Base-by-base conservation (phyloP, 2,888 invertebrate species). In the Fabriciana adippe region DNA sequence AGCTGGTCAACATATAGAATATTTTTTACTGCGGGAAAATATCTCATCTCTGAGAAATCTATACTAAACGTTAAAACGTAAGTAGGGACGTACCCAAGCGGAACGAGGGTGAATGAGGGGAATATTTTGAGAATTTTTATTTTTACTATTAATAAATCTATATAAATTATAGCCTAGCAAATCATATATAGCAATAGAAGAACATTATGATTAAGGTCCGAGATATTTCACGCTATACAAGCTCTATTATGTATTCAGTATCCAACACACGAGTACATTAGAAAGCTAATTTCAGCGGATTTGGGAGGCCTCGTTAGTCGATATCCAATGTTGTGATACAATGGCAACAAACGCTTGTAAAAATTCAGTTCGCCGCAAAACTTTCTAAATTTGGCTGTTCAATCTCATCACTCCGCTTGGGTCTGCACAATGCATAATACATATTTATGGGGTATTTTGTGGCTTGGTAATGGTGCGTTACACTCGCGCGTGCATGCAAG, bases 371-470 rank as follows among this genome's bases (percentile, higher is more conserved):
- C 66, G 66, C 55, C 54, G 48, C 66, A 64, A 70, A 68, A 69
- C 73, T 74, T 73, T 76, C 73, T 76, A 73, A 73, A 76, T 73
- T 73, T 71, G 75, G 71, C 45, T 18, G 31, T 56, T 55, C 18
- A 21, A n/a, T 53, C 45, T 45, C 31, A 57, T 50, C 41, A 50
- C 57, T 26, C 66, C 55, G 68, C 48, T 60, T 41, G 35, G 35
- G 35, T 2, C 56, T 61, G 48, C 55, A 69, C 68, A 69, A 71
- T 69, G 66, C 73, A 67, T 72, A 62, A 72, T 75, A 76, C 76
- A 76, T 76, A 75, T 74, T 76, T 74, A 75, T 75, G 64, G 72
- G 70, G 61, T 67, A 71, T 67, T 70, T 71, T 61, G 64, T 59
- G 53, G 35, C 11, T 59, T 56, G 53, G 48, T 47, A 66, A 60